These are phyloP conservation scores for Gadus chalcogrammus DNA, from an alignment of 2,113 vertebrate species.

Conservation along the genomic window DNA sequence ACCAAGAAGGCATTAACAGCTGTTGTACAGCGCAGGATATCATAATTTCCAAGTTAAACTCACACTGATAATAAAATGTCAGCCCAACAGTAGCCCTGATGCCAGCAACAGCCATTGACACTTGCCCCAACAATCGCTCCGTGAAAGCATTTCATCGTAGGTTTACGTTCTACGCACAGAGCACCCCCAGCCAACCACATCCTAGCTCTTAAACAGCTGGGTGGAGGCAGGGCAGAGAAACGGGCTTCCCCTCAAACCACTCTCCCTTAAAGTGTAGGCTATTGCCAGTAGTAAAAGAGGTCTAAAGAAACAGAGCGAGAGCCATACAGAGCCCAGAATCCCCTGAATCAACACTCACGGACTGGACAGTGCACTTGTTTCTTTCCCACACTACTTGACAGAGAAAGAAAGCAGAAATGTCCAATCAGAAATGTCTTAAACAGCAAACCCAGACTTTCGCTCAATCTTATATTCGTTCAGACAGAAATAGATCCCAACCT, in stretches of 20 bases:
- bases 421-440: not conserved
- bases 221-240: slow-evolving; percentile 13
- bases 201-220: slow-evolving; percentile 7
- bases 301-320: not conserved
- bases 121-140: not conserved
- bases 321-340: not conserved
- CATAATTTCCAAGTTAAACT: slow-evolving; percentile 6
- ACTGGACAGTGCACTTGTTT: not conserved
- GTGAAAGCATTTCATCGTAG: not conserved
- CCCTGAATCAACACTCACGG: slow-evolving; percentile 8
- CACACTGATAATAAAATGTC: slow-evolving; percentile 8
- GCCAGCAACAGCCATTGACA: slow-evolving; percentile 7
- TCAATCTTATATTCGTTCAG: slow-evolving; percentile 3
- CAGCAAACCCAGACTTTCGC: not conserved
- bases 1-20: slow-evolving; percentile 15
- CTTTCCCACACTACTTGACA: slow-evolving; percentile 1
- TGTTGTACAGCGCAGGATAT: not conserved
- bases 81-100: not conserved
- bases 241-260: slow-evolving; percentile 9
- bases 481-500: slow-evolving; percentile 29
- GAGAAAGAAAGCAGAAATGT: not conserved
- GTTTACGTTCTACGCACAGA: not conserved
- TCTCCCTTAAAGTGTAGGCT: slow-evolving; percentile 6
- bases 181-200: slow-evolving; percentile 5
- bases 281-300: slow-evolving; percentile 11